phyloP scores from a whole-genome alignment of 2,113 vertebrate genomes.

The Siniperca chuatsi region DNA sequence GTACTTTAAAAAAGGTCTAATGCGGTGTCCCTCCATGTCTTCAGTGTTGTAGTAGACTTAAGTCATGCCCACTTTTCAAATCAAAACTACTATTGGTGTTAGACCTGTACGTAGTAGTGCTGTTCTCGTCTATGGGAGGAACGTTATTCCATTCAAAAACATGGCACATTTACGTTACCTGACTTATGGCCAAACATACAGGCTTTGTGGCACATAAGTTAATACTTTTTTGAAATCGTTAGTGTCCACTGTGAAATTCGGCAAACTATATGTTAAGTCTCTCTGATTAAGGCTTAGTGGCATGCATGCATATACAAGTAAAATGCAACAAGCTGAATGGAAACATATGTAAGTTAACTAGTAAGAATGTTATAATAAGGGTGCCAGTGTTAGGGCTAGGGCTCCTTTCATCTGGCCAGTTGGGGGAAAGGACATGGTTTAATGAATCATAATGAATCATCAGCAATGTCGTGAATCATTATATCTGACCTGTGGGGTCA shows the following conservation, averaged over 20 bases:
- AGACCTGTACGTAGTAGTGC: neutral
- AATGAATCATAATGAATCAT: conserved; percentile 1
- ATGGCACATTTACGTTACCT: neutral
- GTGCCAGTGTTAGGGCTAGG: neutral
- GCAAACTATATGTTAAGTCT: neutral
- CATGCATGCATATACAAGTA: neutral
- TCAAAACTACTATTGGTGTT: conserved; percentile 46
- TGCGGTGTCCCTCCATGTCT: neutral
- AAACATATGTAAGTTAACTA: conserved; percentile 30
- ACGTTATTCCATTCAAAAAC: conserved; percentile 35
- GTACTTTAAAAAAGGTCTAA: neutral
- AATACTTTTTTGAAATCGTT: neutral
- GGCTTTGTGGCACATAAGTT: neutral
- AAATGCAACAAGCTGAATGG: conserved; percentile 16
- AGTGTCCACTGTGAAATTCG: neutral
- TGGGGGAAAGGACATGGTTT: neutral
- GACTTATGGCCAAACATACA: neutral
- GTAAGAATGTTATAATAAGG: neutral
- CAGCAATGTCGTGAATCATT: neutral
- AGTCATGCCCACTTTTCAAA: conserved; percentile 66
- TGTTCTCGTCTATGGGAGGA: conserved; percentile 9
- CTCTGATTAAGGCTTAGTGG: neutral
- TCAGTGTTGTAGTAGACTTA: neutral
- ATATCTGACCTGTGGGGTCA: conserved; percentile 26
- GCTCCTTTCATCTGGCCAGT: neutral